phyloP scores from a whole-genome alignment of 1,140 invertebrate species.

The Trichonephila clavata region DNA sequence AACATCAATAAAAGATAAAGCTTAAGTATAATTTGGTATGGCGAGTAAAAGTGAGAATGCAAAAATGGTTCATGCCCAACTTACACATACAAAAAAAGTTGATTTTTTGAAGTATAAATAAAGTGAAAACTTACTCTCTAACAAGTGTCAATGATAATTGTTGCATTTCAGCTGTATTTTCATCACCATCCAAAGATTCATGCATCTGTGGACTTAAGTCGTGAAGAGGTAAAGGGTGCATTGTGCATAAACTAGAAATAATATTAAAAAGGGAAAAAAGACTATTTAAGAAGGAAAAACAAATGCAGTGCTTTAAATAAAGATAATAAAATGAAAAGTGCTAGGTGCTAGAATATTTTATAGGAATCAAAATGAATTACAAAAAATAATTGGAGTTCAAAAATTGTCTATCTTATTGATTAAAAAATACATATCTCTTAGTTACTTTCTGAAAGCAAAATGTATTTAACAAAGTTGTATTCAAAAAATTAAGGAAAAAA shows the following conservation, averaged over 20 bases:
- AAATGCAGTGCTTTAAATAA: neutral
- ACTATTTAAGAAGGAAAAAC: neutral
- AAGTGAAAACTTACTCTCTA: slow-evolving; percentile 60
- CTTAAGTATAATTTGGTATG: neutral
- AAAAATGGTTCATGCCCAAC: neutral
- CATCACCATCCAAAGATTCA: slow-evolving; percentile 69
- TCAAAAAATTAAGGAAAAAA: too few relatives aligned
- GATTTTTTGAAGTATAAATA: neutral
- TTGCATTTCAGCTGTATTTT: slow-evolving; percentile 62
- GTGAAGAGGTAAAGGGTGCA: slow-evolving; percentile 74
- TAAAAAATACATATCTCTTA: too few relatives aligned
- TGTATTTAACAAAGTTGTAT: too few relatives aligned
- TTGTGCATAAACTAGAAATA: slow-evolving; percentile 75
- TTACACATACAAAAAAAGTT: neutral
- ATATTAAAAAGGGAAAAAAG: slow-evolving; percentile 53
- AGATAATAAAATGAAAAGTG: slow-evolving; percentile 45
- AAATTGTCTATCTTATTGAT: too few relatives aligned
- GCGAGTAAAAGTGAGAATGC: neutral
- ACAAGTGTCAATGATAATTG: slow-evolving; percentile 68
- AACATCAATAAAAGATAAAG: too few relatives aligned
- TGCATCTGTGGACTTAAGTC: slow-evolving; percentile 74
- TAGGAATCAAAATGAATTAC: too few relatives aligned
- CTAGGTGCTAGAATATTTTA: slow-evolving; percentile 14
- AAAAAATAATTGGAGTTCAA: too few relatives aligned
- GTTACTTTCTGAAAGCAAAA: too few relatives aligned